Evolutionary conservation across 2,888 invertebrate species (phyloP).

Genomic region (Drosophila neotestacea): DNA sequence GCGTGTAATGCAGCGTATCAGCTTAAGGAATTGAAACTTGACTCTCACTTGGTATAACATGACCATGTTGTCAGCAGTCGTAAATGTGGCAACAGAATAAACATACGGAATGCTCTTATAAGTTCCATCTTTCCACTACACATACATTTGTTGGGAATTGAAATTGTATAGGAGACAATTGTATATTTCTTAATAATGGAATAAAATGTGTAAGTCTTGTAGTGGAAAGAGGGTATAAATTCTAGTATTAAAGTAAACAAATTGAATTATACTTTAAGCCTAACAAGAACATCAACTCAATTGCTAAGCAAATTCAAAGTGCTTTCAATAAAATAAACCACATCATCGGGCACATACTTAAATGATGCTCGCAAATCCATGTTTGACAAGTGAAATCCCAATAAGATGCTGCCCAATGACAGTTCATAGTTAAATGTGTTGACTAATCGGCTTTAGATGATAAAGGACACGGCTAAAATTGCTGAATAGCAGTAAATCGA

Average conservation of each 20-base stretch:
- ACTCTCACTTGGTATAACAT: constrained; percentile 2
- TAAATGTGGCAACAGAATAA: constrained; percentile 7
- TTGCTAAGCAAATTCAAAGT: constrained; percentile 20
- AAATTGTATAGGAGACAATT: too few species aligned
- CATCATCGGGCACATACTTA: constrained; percentile 19
- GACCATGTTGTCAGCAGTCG: not conserved
- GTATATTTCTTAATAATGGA: too few species aligned
- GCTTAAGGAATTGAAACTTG: constrained; percentile 34
- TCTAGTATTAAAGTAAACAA: constrained; percentile 7
- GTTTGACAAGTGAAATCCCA: constrained; percentile 40
- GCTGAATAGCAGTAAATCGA: constrained; percentile 71
- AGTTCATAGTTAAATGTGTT: constrained; percentile 43
- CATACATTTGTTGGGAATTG: too few species aligned
- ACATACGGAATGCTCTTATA: constrained; percentile 3
- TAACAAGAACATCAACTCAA: constrained; percentile 16
- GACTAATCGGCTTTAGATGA: constrained; percentile 58
- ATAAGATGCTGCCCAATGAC: constrained; percentile 22
- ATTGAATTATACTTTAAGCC: constrained; percentile 27
- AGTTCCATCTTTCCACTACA: too few species aligned
- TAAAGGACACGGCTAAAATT: constrained; percentile 31
- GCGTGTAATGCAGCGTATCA: constrained; percentile 46
- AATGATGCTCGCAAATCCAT: constrained; percentile 37
- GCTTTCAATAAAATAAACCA: constrained; percentile 37
- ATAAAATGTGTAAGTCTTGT: too few species aligned
- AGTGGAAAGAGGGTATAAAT: too few species aligned